Evolutionary conservation across 2,113 vertebrate species (phyloP).

Genomic region (Boulengeromyrus knoepffleri): DNA sequence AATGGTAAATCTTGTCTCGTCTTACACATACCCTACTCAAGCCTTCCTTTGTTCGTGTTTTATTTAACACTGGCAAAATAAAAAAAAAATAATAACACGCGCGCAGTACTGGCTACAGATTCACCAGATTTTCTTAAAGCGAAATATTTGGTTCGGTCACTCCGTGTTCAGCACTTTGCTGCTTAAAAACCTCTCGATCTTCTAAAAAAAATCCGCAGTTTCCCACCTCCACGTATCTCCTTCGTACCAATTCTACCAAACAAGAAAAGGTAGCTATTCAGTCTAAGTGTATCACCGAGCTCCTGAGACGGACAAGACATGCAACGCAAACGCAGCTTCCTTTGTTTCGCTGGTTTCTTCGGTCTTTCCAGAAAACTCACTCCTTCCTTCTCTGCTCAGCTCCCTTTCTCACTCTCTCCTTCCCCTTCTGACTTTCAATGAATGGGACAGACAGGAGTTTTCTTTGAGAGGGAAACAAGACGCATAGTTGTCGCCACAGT

Average conservation of each 20-base stretch:
- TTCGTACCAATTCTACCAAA: constrained; percentile 7
- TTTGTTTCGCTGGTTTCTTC: constrained; percentile 60
- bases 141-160: constrained; percentile 32
- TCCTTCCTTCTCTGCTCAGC: constrained; percentile 44
- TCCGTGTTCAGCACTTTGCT: constrained; percentile 23
- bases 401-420: constrained; percentile 37
- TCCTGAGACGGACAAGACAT: constrained; percentile 54
- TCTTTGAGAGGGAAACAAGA: constrained; percentile 32
- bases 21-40: constrained; percentile 56
- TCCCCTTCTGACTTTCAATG: constrained; percentile 51
- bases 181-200: constrained; percentile 25
- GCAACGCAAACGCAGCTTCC: constrained; percentile 61
- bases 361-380: constrained; percentile 56
- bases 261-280: constrained; percentile 12
- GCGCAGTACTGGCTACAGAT: constrained; percentile 25
- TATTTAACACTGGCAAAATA: constrained; percentile 39
- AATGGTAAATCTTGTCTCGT: constrained; percentile 47
- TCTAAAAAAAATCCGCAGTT: constrained; percentile 26
- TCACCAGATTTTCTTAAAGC: constrained; percentile 29
- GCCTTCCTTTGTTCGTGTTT: constrained; percentile 66
- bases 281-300: constrained; percentile 41
- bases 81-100: not conserved
- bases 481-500: constrained; percentile 28
- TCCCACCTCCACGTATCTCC: not conserved
- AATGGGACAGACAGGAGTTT: constrained; percentile 54